Base-by-base conservation (phyloP, 2,797 vertebrate species). In the Rhynchotus rufescens region DNA sequence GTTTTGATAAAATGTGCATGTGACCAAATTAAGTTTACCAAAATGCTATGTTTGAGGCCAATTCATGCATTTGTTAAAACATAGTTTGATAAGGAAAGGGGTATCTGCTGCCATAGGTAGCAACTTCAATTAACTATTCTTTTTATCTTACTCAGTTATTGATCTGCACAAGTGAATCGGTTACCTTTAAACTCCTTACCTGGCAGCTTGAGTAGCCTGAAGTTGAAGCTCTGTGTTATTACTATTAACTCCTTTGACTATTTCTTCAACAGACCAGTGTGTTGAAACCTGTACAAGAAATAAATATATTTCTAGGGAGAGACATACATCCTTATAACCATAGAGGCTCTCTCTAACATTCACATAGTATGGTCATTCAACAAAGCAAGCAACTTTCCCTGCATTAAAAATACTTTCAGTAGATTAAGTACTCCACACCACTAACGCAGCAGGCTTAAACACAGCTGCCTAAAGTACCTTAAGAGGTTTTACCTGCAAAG, bases 211-310 rank as follows among this genome's bases (percentile, higher is more conserved):
- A 23, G 99, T 99, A 22, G 99, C 99, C 91, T 99, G 98, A 23
- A 99, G 97, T 92, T 99, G 99, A 38, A 97, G 79, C 66, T 99
- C 99, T 5, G 90, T 36, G n/a, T 95, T 98, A 51, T 75, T 97
- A 15, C 97, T 98, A 68, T 97, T 98, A 84, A 99, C 97, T 15
- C 98, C 99, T 81, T 96, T 92, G 23, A 99, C 96, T 61, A 99
- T 99, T 95, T 99, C 99, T 40, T 99, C 99, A 28, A 99, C 98
- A 3, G 98, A 98, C 99, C 99, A 99, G 78, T 98, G 98, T 80
- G 96, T 96, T 60, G 95, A 86, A 10, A 97, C 96, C 98, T 99
- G 84, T 4, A 89, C 64, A 57, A 64, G 9, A 75, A 87, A 42
- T 45, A 36, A 36, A 36, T 59, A 76, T 9, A 4, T 26, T 80